A percentile compares a stretch with the other conserved stretches of the same genome.
phyloP scores from a whole-genome alignment of 2,888 invertebrate genomes.

The Silvanus unidentatus region DNA sequence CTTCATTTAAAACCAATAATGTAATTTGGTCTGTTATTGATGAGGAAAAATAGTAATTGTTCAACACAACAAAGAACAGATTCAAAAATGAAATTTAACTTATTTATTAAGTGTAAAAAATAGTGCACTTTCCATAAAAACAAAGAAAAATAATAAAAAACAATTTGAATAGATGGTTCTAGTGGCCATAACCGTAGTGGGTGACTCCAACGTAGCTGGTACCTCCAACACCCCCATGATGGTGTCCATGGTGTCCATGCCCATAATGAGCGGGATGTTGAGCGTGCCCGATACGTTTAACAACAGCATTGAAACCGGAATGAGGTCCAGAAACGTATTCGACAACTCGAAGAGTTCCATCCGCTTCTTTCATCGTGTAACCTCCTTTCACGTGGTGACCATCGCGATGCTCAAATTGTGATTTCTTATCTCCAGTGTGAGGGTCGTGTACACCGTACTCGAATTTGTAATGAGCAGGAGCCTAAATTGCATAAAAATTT shows the following conservation, averaged over 20 bases:
- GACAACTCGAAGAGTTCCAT: constrained; percentile 37
- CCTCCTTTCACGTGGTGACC: constrained; percentile 38
- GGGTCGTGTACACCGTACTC: constrained; percentile 38
- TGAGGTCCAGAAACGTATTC: constrained; percentile 36
- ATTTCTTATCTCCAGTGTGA: constrained; percentile 37
- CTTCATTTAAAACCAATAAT: too few relatives aligned
- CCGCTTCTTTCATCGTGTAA: constrained; percentile 37
- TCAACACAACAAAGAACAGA: too few relatives aligned
- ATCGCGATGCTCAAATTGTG: constrained; percentile 35
- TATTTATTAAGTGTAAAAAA: too few relatives aligned
- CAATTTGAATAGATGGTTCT: not conserved
- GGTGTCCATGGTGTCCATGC: constrained; percentile 12
- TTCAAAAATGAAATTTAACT: too few relatives aligned
- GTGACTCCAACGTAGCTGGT: constrained; percentile 24
- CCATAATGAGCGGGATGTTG: constrained; percentile 32
- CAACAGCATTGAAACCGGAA: constrained; percentile 36
- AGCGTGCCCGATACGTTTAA: constrained; percentile 35
- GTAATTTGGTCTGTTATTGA: too few relatives aligned
- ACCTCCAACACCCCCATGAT: constrained; percentile 14
- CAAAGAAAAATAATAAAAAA: too few relatives aligned
- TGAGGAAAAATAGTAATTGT: too few relatives aligned
- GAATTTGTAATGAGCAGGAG: constrained; percentile 23
- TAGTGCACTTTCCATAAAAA: too few relatives aligned
- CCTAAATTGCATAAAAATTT: not conserved
- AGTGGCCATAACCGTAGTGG: constrained; percentile 18